Base-by-base conservation (phyloP, 1,140 invertebrate species). In the Uloborus diversus region DNA sequence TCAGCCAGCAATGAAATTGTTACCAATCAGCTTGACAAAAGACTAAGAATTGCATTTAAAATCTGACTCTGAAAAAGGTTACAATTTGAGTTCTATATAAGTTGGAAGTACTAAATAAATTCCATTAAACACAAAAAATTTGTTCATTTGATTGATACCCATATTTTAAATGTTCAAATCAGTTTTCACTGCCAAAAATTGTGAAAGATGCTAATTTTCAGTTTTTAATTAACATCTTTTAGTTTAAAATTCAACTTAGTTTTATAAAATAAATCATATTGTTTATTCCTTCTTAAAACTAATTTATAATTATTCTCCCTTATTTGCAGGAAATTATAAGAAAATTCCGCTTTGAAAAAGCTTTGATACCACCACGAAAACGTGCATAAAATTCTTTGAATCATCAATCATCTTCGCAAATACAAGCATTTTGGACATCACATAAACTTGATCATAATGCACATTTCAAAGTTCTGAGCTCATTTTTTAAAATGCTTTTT, bases 301-400 rank as follows among this genome's bases (percentile, higher is more conserved):
- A 28, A 27, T 66, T 66, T 66, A 47, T 14, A 47, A 47, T 13
- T 66, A 25, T 65, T 25, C 14, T 27, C 28, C 53, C 13, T 3
- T 20, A 5, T 28, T 69, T 32, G 14, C 28, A 69, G 65, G 47
- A 49, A n/a, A 69, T 69, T 5, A 20, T 70, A 1, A 35, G 59
- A 33, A 70, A 25, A 20, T 70, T 70, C 25, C 27, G 42, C 23
- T 57, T 57, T 70, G 27, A 70, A 70, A 42, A 51, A 17, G 27
- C 68, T 5, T 11, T 70, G 7, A 70, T 70, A 57, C 68, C 51
- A 3, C 68, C 51, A 27, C 47, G 37, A 42, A 9, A 42, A 9
- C 37, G 37, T 42, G 5, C 37, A 42, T 42, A 42, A 42, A 17
- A 42, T 5, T 17, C n/a, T n/a, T n/a, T n/a, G n/a, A n/a, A n/a